A percentile compares a stretch with the other conserved stretches of the same genome.
phyloP scores from a whole-genome alignment of 2,797 vertebrate genomes.

The Smutsia gigantea region DNA sequence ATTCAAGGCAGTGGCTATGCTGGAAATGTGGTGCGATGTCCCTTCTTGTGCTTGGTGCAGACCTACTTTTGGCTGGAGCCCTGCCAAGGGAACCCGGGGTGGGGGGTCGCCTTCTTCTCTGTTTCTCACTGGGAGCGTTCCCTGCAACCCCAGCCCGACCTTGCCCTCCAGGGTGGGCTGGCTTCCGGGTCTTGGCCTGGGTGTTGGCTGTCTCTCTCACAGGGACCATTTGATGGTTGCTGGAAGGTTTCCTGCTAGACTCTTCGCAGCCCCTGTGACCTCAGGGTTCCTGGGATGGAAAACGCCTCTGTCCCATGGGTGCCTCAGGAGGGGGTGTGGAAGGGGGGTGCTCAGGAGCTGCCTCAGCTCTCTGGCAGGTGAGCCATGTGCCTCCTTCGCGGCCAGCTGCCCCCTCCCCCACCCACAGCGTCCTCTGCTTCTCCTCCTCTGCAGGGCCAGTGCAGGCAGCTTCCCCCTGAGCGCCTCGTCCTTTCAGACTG shows the following conservation, averaged over 20 bases:
- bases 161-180: not conserved
- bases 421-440: not conserved
- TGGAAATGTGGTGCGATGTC: fast-evolving
- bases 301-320: fast-evolving
- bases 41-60: not conserved
- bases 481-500: not conserved
- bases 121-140: not conserved
- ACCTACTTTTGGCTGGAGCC: not conserved
- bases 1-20: not conserved
- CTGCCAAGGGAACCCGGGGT: fast-evolving
- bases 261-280: not conserved
- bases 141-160: fast-evolving
- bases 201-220: not conserved
- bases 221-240: fast-evolving
- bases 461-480: not conserved
- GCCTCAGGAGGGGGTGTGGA: too few relatives aligned
- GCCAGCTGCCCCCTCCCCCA: too few relatives aligned
- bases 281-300: not conserved
- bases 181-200: not conserved
- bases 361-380: not conserved
- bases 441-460: not conserved
- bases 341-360: too few relatives aligned
- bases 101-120: not conserved
- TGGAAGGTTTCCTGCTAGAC: not conserved
- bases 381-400: not conserved